Evolutionary conservation across 2,888 invertebrate species (phyloP).

Genomic region (Laothoe populi): DNA sequence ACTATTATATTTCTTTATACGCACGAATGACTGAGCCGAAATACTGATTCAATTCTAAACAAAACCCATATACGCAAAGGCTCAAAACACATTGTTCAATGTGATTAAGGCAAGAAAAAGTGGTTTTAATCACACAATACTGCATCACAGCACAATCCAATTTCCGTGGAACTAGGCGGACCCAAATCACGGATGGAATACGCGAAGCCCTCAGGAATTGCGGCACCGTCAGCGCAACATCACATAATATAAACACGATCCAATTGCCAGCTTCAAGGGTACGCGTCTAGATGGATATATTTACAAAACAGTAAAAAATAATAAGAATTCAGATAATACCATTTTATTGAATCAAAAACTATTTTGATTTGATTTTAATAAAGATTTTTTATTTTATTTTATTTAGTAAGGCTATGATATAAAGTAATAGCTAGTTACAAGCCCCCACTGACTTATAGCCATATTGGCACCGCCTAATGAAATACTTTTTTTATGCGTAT

Average conservation of each 20-base stretch:
- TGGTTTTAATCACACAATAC: slow-evolving; percentile 9
- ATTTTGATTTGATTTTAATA: too few species aligned
- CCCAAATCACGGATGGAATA: slow-evolving; percentile 10
- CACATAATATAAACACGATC: slow-evolving; percentile 11
- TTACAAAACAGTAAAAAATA: too few species aligned
- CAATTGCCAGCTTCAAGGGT: not conserved
- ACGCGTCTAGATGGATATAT: not conserved
- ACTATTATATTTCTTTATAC: too few species aligned
- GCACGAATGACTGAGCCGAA: too few species aligned
- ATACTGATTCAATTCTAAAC: not conserved
- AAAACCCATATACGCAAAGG: not conserved
- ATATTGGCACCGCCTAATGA: too few species aligned
- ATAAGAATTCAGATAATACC: too few species aligned
- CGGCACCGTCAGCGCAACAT: not conserved
- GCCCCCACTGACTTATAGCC: too few species aligned
- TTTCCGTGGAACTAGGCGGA: not conserved
- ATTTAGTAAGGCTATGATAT: too few species aligned
- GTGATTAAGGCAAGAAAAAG: not conserved
- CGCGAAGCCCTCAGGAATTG: slow-evolving; percentile 2
- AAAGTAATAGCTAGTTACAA: too few species aligned
- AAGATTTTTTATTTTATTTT: too few species aligned
- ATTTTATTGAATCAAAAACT: too few species aligned
- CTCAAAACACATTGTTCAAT: not conserved
- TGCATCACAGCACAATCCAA: slow-evolving; percentile 12
- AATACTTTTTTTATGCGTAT: too few species aligned